Evolutionary conservation across 1,140 invertebrate genomes (phyloP).

Genomic region (Papilio polytes): DNA sequence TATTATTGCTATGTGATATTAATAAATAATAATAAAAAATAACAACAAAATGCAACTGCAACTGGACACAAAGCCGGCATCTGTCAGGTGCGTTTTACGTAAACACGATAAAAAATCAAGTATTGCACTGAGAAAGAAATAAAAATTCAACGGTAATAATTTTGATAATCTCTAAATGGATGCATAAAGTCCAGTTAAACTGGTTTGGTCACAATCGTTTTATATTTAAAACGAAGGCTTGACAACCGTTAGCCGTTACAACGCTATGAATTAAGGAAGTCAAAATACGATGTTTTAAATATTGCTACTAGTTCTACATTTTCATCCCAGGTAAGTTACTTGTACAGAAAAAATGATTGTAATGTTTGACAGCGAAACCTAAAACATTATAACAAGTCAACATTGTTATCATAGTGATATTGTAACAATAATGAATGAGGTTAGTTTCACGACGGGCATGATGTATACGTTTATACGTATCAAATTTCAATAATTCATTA

Average conservation of each 20-base stretch:
- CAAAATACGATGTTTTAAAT: neutral
- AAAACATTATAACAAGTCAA: neutral
- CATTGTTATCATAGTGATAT: neutral
- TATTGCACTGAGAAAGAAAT: conserved; percentile 11
- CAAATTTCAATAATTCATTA: neutral
- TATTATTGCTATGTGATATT: neutral
- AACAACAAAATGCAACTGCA: neutral
- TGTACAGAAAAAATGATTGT: neutral
- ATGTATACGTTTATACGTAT: neutral
- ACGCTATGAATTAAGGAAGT: neutral
- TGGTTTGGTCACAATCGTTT: conserved; percentile 27
- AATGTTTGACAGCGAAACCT: neutral
- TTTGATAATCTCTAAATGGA: conserved; percentile 22
- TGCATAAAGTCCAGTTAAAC: conserved; percentile 29
- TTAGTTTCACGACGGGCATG: neutral
- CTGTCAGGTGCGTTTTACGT: neutral
- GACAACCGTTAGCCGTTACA: conserved; percentile 16
- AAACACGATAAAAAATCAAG: conserved; percentile 2
- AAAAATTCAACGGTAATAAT: conserved; percentile 8
- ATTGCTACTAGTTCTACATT: neutral
- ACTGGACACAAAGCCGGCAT: neutral
- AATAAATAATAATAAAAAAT: neutral
- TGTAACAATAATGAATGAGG: too few species aligned
- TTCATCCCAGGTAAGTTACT: neutral
- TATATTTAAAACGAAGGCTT: conserved; percentile 10